phyloP scores from a whole-genome alignment of 2,113 vertebrate species.

The Sinocyclocheilus maitianheensis region DNA sequence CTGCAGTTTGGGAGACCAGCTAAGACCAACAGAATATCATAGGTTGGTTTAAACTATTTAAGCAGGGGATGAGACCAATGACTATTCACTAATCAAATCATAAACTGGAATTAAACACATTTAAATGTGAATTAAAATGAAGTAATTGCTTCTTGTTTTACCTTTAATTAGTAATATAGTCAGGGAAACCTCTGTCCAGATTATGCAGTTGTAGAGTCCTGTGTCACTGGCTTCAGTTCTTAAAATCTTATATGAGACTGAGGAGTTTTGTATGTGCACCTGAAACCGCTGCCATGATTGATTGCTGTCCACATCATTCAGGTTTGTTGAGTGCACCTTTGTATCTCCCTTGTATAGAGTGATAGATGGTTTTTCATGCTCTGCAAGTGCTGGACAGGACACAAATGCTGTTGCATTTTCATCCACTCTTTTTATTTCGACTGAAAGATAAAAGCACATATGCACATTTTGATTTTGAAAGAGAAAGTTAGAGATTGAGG shows the following conservation, averaged over 20 bases:
- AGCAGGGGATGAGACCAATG: no score
- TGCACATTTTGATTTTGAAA: constrained; percentile 7
- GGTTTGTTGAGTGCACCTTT: background rate
- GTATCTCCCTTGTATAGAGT: background rate
- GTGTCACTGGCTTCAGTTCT: constrained; percentile 8
- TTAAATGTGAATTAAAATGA: background rate
- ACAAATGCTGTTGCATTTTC: background rate
- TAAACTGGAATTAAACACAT: background rate
- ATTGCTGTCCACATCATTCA: background rate
- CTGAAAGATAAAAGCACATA: constrained; percentile 43
- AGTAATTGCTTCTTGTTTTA: background rate
- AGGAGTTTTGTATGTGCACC: constrained; percentile 7
- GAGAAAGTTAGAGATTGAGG: constrained; percentile 12
- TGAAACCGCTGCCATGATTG: background rate
- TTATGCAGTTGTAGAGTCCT: constrained; percentile 34
- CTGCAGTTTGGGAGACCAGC: background rate
- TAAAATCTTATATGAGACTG: constrained; percentile 16
- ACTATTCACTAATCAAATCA: background rate
- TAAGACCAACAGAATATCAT: no score
- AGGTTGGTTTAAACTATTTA: no score
- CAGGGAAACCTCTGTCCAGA: background rate
- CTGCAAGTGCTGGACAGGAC: constrained; percentile 9
- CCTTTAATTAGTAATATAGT: constrained; percentile 45
- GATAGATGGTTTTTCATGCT: background rate
- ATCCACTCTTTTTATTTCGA: constrained; percentile 12